Evolutionary conservation across 2,113 vertebrate species (phyloP).

Genomic region (Rhinopomastus cyanomelas): DNA sequence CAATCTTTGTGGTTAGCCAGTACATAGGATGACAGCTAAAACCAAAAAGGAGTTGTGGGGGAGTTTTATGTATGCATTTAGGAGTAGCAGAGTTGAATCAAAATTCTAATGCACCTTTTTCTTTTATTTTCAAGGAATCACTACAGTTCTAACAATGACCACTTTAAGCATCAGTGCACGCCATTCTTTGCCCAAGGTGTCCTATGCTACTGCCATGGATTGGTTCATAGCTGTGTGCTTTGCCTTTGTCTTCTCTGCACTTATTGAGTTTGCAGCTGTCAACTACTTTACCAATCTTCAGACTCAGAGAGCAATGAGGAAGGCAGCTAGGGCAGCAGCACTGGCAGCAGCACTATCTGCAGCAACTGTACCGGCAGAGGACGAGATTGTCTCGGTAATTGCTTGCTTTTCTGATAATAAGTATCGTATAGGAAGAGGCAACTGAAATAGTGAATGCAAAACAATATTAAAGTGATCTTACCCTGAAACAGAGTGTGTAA

Average conservation of each 20-base stretch:
- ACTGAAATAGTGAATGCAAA: conserved; percentile 47
- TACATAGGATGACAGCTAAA: not conserved
- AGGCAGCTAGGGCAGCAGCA: conserved; percentile 73
- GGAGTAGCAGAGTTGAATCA: not conserved
- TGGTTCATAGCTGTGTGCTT: conserved; percentile 99
- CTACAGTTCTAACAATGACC: conserved; percentile 95
- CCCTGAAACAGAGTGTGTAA: conserved; percentile 73
- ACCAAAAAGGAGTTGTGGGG: not conserved
- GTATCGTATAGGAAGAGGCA: conserved; percentile 71
- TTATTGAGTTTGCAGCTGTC: conserved; percentile 97
- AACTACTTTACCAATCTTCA: conserved; percentile 98
- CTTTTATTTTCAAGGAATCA: conserved; percentile 82
- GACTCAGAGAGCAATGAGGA: conserved; percentile 83
- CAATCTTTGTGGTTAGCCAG: not conserved
- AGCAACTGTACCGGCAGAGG: conserved; percentile 70
- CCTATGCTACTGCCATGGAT: conserved; percentile 95
- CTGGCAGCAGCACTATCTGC: conserved; percentile 82
- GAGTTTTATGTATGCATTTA: not conserved
- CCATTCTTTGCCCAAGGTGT: conserved; percentile 94
- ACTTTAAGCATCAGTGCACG: conserved; percentile 94
- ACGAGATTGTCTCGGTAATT: conserved; percentile 86
- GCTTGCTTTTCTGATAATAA: conserved; percentile 73
- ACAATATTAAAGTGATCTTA: conserved; percentile 38
- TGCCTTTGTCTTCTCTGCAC: conserved; percentile 94
- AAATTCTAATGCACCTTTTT: not conserved